Evolutionary conservation across 1,140 invertebrate genomes (phyloP).

Genomic region (Aplysia californica): DNA sequence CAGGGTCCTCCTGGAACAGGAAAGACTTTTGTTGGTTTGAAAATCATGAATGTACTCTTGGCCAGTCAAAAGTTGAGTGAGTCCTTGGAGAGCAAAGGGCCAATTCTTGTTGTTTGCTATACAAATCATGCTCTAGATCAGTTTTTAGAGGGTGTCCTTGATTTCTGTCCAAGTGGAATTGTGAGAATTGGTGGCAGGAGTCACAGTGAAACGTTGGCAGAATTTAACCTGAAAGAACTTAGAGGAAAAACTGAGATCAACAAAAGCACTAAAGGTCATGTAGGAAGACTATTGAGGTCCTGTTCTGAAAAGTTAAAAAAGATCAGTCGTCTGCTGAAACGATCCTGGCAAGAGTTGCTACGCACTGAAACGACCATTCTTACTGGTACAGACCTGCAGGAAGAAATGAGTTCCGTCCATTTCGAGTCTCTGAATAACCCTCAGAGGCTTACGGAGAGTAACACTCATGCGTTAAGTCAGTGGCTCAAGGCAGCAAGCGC

Average conservation of each 20-base stretch:
- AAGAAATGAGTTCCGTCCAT: conserved; percentile 10
- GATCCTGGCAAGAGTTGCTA: conserved; percentile 6
- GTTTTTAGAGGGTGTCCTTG: conserved; percentile 72
- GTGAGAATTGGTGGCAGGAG: conserved; percentile 28
- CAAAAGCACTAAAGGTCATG: not conserved
- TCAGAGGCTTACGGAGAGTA: not conserved
- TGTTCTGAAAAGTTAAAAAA: not conserved
- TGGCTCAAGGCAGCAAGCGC: conserved; percentile 25
- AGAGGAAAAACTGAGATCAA: not conserved
- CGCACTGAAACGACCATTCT: conserved; percentile 11
- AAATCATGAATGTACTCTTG: conserved; percentile 63
- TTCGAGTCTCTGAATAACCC: not conserved
- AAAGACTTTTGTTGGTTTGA: conserved; percentile 64
- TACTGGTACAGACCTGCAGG: not conserved
- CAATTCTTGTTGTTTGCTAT: conserved; percentile 84
- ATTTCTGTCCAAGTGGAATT: conserved; percentile 20
- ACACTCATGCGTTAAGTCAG: not conserved
- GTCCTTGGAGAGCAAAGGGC: conserved; percentile 40
- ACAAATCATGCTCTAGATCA: conserved; percentile 92
- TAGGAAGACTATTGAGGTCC: not conserved
- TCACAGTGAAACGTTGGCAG: not conserved
- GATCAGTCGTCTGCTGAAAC: not conserved
- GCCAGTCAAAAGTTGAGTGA: conserved; percentile 57
- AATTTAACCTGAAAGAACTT: conserved; percentile 21
- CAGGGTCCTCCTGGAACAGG: conserved; percentile 72